phyloP scores from a whole-genome alignment of 2,888 invertebrate species.

The Anticlea derivata region DNA sequence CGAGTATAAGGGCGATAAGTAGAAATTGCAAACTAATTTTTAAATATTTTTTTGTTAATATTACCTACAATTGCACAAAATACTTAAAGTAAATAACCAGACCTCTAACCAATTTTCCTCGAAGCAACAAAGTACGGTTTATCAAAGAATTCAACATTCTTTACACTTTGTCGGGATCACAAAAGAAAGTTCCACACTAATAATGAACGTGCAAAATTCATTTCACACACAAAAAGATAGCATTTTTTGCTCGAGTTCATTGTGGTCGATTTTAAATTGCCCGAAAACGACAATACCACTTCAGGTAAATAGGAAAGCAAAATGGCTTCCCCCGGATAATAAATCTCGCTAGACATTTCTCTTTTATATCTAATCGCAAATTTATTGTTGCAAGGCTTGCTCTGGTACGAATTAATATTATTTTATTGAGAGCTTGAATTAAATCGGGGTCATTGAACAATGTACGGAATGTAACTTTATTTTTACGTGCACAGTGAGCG shows the following conservation, averaged over 20 bases:
- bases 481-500: conserved; percentile 66
- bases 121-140: background rate
- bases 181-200: conserved; percentile 59
- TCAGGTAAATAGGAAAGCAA: conserved; percentile 73
- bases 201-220: conserved; percentile 68
- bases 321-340: conserved; percentile 65
- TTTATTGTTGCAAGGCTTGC: conserved; percentile 76
- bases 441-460: conserved; percentile 66
- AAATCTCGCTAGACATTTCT: conserved; percentile 71
- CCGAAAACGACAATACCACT: conserved; percentile 58
- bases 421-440: conserved; percentile 64
- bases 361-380: conserved; percentile 78
- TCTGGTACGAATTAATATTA: conserved; percentile 77
- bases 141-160: conserved; percentile 43
- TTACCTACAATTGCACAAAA: background rate
- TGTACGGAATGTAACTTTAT: conserved; percentile 45
- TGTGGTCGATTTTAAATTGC: conserved; percentile 77
- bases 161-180: conserved; percentile 58
- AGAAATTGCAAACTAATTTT: no score
- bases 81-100: no score
- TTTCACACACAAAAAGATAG: conserved; percentile 65
- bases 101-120: no score
- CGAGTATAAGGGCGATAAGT: no score
- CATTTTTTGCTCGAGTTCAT: conserved; percentile 59
- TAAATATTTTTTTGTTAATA: no score